Conservation (phyloP, 2,797 vertebrate genomes). For the Myotis planiceps region DNA sequence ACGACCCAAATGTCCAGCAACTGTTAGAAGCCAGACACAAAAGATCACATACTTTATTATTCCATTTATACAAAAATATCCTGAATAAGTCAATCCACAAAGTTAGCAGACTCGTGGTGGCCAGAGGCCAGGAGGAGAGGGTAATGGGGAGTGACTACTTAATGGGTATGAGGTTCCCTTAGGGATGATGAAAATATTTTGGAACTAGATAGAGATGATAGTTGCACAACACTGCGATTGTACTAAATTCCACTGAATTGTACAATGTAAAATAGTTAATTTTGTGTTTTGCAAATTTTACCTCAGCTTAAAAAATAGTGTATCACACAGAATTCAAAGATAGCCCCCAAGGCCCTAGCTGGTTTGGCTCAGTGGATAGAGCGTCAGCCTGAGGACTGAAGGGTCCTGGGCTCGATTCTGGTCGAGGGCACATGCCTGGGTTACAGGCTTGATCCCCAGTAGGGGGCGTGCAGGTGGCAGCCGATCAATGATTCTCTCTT, state of each 20-base stretch:
- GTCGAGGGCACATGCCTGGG: too few relatives aligned
- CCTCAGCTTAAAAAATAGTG: background rate
- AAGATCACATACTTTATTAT: background rate
- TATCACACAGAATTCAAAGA: background rate
- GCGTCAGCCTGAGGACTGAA: too few relatives aligned
- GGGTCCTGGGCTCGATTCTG: too few relatives aligned
- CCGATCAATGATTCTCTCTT: too few relatives aligned
- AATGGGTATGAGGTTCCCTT: background rate
- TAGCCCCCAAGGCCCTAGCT: background rate
- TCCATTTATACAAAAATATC: background rate
- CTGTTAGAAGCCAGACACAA: background rate
- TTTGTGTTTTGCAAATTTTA: background rate
- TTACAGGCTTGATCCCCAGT: too few relatives aligned
- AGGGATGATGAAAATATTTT: background rate
- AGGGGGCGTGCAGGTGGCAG: too few relatives aligned
- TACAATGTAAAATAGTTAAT: background rate
- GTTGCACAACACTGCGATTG: background rate
- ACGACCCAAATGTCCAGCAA: background rate
- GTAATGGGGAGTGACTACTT: background rate
- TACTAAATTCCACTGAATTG: background rate
- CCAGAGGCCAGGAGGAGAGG: background rate
- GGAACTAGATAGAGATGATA: background rate
- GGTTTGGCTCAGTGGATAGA: too few relatives aligned
- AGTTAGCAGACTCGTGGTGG: background rate
- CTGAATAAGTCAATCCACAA: background rate